Conservation (phyloP, 2,113 vertebrate genomes). For the Centrocercus urophasianus region DNA sequence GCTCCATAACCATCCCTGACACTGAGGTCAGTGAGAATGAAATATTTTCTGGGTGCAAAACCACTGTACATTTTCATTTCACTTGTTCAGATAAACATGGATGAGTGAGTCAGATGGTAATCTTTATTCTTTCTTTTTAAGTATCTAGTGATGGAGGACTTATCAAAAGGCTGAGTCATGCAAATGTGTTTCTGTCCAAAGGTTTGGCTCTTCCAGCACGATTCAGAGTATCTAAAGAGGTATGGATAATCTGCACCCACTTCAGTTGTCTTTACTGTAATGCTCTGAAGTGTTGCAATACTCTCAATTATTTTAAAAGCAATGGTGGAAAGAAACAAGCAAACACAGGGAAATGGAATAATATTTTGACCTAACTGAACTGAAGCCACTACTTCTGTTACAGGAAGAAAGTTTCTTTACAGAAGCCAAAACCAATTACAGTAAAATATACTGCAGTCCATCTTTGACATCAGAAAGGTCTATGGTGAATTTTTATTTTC, state of each 20-base stretch:
- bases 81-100: not conserved
- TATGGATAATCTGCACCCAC: not conserved
- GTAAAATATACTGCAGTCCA: not conserved
- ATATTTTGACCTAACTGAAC: constrained; percentile 14
- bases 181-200: not conserved
- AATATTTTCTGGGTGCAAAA: not conserved
- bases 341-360: not conserved
- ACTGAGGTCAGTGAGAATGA: not conserved
- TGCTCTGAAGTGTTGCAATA: not conserved
- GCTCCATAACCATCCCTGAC: not conserved
- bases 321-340: not conserved
- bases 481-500: constrained; percentile 2
- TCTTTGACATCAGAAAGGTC: not conserved
- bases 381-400: not conserved
- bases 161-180: not conserved
- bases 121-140: not conserved
- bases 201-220: not conserved
- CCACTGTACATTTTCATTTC: not conserved
- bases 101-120: not conserved
- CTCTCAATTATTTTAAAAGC: not conserved
- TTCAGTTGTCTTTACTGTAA: not conserved
- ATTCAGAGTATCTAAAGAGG: not conserved
- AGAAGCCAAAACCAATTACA: not conserved
- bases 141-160: not conserved
- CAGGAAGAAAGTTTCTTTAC: not conserved